phyloP scores from a whole-genome alignment of 2,113 vertebrate species.

The Strigops habroptila region DNA sequence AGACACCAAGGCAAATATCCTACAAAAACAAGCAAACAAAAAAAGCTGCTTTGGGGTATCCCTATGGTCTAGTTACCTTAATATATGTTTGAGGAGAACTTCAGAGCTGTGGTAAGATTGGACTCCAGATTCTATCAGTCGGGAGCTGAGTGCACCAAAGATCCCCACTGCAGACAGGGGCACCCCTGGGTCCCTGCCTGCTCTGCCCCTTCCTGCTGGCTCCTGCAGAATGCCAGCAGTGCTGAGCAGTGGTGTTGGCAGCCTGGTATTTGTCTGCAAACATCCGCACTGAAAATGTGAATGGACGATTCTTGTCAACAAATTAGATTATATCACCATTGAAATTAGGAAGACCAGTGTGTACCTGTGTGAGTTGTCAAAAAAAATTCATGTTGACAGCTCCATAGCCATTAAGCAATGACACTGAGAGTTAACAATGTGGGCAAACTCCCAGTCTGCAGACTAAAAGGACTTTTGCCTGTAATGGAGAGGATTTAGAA shows the following conservation, averaged over 20 bases:
- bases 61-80: not conserved
- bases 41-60: not conserved
- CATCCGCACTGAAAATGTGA: not conserved
- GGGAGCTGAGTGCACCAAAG: not conserved
- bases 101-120: not conserved
- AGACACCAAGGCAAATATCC: not conserved
- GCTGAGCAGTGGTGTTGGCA: not conserved
- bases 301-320: not conserved
- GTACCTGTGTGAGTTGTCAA: not conserved
- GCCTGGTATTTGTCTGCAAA: not conserved
- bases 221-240: not conserved
- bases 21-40: not conserved
- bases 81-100: not conserved
- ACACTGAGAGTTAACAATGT: not conserved
- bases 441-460: not conserved
- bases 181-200: not conserved
- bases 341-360: fast-evolving
- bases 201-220: not conserved
- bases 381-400: fast-evolving
- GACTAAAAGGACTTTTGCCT: not conserved
- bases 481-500: not conserved
- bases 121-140: not conserved
- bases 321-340: not conserved
- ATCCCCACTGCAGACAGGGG: not conserved
- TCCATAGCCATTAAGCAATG: fast-evolving